Percentiles rank a stretch among this genome's conserved stretches.
These are phyloP conservation scores for Linnaemya tessellans DNA, from an alignment of 2,888 invertebrate genomes.

Conservation along the genomic window DNA sequence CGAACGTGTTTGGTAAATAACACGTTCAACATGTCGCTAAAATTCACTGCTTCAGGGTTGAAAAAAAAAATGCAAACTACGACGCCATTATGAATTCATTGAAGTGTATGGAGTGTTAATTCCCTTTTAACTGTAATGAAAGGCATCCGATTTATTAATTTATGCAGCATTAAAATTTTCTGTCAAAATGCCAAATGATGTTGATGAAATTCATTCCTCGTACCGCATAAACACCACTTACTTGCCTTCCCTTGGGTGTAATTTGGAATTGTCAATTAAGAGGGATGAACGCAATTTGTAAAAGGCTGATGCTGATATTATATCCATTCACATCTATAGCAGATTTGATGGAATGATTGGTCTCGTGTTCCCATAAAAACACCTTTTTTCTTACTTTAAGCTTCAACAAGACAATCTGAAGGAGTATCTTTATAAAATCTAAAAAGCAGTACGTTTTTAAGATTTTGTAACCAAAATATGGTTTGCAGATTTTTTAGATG, in stretches of 20 bases:
- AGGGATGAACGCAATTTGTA: slow-evolving; percentile 55
- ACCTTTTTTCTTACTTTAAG: background rate
- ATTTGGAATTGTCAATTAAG: slow-evolving; percentile 68
- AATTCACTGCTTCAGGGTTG: slow-evolving; percentile 72
- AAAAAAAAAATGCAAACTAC: slow-evolving; percentile 69
- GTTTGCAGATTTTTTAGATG: no score
- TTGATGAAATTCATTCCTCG: slow-evolving; percentile 60
- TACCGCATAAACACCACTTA: slow-evolving; percentile 6
- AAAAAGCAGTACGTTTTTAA: background rate
- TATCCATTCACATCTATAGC: slow-evolving; percentile 50
- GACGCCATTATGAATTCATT: slow-evolving; percentile 73
- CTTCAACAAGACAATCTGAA: background rate
- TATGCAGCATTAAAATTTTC: slow-evolving; percentile 72
- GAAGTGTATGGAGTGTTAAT: slow-evolving; percentile 73
- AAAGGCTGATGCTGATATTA: slow-evolving; percentile 32
- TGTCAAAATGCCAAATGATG: slow-evolving; percentile 71
- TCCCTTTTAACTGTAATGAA: slow-evolving; percentile 72
- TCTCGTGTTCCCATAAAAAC: slow-evolving; percentile 19
- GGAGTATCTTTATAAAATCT: slow-evolving; percentile 1
- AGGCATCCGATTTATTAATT: slow-evolving; percentile 73
- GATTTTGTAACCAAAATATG: no score
- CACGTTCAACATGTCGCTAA: slow-evolving; percentile 81
- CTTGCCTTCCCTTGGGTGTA: slow-evolving; percentile 43
- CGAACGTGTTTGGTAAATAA: slow-evolving; percentile 82
- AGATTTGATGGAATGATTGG: slow-evolving; percentile 14